Evolutionary conservation across 1,140 invertebrate genomes (phyloP).

Genomic region (Steinernema feltiae): DNA sequence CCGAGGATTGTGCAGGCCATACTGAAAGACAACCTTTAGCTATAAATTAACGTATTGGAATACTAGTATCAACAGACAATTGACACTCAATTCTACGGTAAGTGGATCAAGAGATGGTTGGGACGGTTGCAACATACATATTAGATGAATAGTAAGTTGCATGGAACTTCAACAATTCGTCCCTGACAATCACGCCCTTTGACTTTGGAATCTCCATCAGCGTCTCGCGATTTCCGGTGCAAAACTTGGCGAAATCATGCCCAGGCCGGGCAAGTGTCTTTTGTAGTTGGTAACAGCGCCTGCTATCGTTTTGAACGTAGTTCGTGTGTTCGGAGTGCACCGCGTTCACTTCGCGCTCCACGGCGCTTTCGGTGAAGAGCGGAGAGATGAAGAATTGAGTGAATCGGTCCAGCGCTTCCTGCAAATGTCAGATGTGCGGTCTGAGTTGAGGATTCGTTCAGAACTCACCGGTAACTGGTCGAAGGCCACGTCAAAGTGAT

Average conservation of each 20-base stretch:
- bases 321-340: conserved; percentile 93
- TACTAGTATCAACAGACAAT: too few relatives aligned
- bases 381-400: conserved; percentile 88
- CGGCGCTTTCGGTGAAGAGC: conserved; percentile 80
- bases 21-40: too few relatives aligned
- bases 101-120: too few relatives aligned
- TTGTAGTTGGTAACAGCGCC: conserved; percentile 80
- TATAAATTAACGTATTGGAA: too few relatives aligned
- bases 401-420: conserved; percentile 65
- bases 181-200: conserved; percentile 72
- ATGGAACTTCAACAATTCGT: conserved; percentile 84
- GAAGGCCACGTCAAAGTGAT: conserved; percentile 85
- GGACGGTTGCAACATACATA: conserved; percentile 60
- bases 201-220: conserved; percentile 73
- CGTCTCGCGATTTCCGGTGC: conserved; percentile 72
- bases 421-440: neutral
- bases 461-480: too few relatives aligned
- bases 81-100: too few relatives aligned
- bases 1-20: conserved; percentile 45
- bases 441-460: conserved; percentile 60
- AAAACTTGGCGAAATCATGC: conserved; percentile 36
- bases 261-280: conserved; percentile 59
- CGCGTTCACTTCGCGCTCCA: conserved; percentile 85
- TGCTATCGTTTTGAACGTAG: conserved; percentile 78
- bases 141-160: conserved; percentile 83